Conservation (phyloP, 2,888 invertebrate genomes). For the Oscheius sp. region DNA sequence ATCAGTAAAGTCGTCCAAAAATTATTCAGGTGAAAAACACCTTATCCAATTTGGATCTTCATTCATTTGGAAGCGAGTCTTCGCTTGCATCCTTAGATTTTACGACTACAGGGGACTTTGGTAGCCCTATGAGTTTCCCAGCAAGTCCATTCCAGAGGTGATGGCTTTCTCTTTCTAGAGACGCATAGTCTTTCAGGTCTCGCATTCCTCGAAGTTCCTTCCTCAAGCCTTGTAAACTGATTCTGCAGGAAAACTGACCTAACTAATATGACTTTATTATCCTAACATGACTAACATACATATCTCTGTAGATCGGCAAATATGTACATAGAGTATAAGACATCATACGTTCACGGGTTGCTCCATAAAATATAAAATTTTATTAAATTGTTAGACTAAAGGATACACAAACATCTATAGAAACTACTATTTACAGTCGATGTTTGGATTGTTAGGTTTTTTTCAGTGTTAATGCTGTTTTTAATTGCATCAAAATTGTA, state of each 20-base stretch:
- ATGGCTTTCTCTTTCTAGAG: not conserved
- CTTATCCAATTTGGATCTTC: slow-evolving; percentile 50
- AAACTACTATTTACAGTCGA: no score
- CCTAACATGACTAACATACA: slow-evolving; percentile 17
- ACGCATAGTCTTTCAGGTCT: slow-evolving; percentile 14
- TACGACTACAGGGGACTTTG: slow-evolving; percentile 47
- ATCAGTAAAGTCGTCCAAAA: not conserved
- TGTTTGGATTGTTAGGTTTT: no score
- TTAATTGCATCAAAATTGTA: not conserved
- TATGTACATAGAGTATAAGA: slow-evolving; percentile 12
- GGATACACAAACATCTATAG: no score
- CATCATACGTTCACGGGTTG: slow-evolving; percentile 9
- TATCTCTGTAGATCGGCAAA: slow-evolving; percentile 14
- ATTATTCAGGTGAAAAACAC: slow-evolving; percentile 45
- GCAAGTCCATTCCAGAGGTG: slow-evolving; percentile 37
- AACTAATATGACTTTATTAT: slow-evolving; percentile 4
- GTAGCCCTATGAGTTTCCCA: slow-evolving; percentile 47
- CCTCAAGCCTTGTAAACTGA: slow-evolving; percentile 40
- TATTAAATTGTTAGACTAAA: no score
- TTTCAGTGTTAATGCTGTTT: no score
- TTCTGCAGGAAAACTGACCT: slow-evolving; percentile 2
- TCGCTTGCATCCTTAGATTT: slow-evolving; percentile 49
- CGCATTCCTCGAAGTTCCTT: slow-evolving; percentile 47
- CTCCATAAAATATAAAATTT: no score
- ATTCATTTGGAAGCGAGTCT: slow-evolving; percentile 52